Percentiles rank a stretch among this genome's conserved stretches.
Conservation (phyloP, 2,888 invertebrate species). For the Gerris lacustris region DNA sequence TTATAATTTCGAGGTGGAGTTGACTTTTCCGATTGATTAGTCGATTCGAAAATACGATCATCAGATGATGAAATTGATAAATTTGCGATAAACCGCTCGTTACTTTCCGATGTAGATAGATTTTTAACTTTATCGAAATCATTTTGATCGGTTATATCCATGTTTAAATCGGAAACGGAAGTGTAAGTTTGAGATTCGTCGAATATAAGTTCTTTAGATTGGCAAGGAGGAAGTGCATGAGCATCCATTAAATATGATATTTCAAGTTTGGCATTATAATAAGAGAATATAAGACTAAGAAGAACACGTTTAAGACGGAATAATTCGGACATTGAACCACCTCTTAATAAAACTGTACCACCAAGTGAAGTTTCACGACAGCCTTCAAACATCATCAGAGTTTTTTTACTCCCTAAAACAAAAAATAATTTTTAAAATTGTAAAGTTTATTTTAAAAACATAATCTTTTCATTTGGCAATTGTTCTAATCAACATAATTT, state of each 20-base stretch:
- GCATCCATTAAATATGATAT: slow-evolving; percentile 80
- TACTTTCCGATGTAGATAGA: no score
- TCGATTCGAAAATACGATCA: no score
- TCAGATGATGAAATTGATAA: no score
- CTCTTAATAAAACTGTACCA: slow-evolving; percentile 31
- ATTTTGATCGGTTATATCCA: not conserved
- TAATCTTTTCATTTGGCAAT: no score
- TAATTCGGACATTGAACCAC: slow-evolving; percentile 28
- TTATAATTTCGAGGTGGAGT: no score
- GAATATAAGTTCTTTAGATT: slow-evolving; percentile 5
- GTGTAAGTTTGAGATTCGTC: not conserved
- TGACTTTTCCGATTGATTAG: no score
- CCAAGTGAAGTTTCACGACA: slow-evolving; percentile 51
- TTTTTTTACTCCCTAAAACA: slow-evolving; percentile 57
- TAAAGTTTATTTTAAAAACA: not conserved
- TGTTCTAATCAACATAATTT: no score
- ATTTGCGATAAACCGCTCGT: no score
- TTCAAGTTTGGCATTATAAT: slow-evolving; percentile 87
- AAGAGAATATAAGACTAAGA: slow-evolving; percentile 65
- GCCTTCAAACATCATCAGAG: slow-evolving; percentile 87
- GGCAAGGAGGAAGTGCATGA: slow-evolving; percentile 57
- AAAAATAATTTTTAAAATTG: slow-evolving; percentile 3
- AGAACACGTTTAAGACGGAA: slow-evolving; percentile 70
- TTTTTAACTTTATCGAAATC: no score
- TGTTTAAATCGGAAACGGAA: not conserved